A percentile compares a stretch with the other conserved stretches of the same genome.
Conservation (phyloP, 2,888 invertebrate genomes). For the Thera britannica region DNA sequence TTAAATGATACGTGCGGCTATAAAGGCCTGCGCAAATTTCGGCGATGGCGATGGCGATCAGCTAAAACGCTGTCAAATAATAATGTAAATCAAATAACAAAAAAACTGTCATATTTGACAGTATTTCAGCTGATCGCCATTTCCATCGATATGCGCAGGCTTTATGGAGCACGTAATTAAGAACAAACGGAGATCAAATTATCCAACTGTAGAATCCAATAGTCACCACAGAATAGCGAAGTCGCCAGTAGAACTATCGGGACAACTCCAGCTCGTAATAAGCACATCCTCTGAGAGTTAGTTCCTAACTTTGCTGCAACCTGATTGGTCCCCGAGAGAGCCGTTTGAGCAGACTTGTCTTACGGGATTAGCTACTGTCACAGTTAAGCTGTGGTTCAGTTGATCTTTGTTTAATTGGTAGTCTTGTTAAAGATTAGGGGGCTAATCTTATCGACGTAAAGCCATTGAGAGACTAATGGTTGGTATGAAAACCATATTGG, state of each 20-base stretch:
- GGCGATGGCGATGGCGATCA: too few species aligned
- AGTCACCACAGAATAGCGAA: conserved; percentile 18
- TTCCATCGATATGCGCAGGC: too few species aligned
- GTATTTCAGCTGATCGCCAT: too few species aligned
- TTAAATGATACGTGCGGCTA: too few species aligned
- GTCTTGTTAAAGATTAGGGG: conserved; percentile 40
- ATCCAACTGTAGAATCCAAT: conserved; percentile 1
- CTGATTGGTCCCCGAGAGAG: conserved; percentile 64
- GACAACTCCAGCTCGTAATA: conserved; percentile 24
- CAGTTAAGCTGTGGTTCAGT: conserved; percentile 42
- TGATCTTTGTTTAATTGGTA: conserved; percentile 51
- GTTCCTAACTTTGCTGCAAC: conserved; percentile 46
- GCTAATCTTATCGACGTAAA: conserved; percentile 18
- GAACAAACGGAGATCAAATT: neutral
- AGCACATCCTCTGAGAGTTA: conserved; percentile 26
- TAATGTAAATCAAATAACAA: too few species aligned
- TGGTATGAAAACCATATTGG: neutral
- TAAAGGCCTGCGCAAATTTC: too few species aligned
- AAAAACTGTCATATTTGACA: too few species aligned
- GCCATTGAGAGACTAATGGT: conserved; percentile 4
- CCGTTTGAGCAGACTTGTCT: conserved; percentile 46
- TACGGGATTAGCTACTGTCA: conserved; percentile 43
- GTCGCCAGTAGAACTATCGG: conserved; percentile 19
- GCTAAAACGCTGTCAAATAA: too few species aligned
- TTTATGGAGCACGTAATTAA: too few species aligned